These are phyloP conservation scores for Tanypteryx hageni DNA, from an alignment of 2,888 invertebrate species.

Conservation along the genomic window DNA sequence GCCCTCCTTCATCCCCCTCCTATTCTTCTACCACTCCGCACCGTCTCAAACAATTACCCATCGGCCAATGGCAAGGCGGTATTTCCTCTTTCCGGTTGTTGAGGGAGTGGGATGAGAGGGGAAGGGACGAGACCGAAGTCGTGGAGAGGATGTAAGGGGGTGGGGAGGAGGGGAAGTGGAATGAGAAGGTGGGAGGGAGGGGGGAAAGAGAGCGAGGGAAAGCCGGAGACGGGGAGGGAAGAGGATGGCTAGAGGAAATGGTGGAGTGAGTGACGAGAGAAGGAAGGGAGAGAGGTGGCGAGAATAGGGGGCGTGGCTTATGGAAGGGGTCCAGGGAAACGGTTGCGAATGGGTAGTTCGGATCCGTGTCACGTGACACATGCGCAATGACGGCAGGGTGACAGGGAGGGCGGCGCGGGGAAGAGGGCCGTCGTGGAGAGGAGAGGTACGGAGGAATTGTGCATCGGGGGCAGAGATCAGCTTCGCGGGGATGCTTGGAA, in stretches of 20 bases:
- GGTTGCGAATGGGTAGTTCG: constrained; percentile 48
- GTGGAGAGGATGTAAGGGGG: no score
- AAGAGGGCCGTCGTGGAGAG: not conserved
- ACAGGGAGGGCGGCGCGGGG: not conserved
- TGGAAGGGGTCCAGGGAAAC: not conserved
- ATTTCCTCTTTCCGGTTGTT: constrained; percentile 52
- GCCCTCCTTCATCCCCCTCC: not conserved
- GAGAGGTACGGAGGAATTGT: constrained; percentile 27
- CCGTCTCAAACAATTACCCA: constrained; percentile 58
- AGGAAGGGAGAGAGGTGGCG: not conserved
- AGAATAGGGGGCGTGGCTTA: constrained; percentile 57
- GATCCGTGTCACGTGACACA: constrained; percentile 52
- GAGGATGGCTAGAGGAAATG: not conserved
- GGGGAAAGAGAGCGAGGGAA: not conserved
- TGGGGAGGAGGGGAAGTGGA: not conserved
- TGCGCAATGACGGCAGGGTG: constrained; percentile 25
- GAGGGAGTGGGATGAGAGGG: not conserved
- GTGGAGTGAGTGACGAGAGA: not conserved
- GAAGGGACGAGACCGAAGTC: not conserved
- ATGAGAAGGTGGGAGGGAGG: not conserved
- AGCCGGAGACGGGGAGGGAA: not conserved
- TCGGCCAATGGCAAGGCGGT: constrained; percentile 61
- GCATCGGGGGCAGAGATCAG: constrained; percentile 29
- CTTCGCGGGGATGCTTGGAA: not conserved
- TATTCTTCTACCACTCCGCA: constrained; percentile 15